Evolutionary conservation across 1,140 invertebrate genomes (phyloP).

Genomic region (Drosophila bocqueti): DNA sequence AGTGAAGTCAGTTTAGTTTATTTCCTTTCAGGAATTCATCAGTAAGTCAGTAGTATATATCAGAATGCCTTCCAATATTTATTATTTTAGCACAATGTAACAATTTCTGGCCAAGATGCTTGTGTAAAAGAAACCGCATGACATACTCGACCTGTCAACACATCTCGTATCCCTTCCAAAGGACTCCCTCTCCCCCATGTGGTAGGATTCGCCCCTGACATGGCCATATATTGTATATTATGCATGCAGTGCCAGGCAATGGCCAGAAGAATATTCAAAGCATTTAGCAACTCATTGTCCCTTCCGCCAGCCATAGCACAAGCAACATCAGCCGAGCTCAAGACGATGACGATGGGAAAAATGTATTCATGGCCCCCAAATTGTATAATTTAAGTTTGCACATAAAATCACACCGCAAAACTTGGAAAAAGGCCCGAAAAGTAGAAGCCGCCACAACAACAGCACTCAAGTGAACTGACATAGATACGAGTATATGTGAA

Average conservation of each 20-base stretch:
- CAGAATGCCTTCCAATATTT: conserved; percentile 1
- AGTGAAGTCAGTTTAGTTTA: neutral
- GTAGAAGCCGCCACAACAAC: conserved; percentile 45
- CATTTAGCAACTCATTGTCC: conserved; percentile 83
- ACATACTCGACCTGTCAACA: conserved; percentile 61
- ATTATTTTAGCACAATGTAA: neutral
- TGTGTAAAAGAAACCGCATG: conserved; percentile 48
- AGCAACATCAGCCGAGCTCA: conserved; percentile 23
- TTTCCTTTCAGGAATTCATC: neutral
- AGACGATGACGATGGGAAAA: conserved; percentile 50
- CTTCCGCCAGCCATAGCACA: conserved; percentile 50
- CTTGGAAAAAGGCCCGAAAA: conserved; percentile 51
- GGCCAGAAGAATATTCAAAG: conserved; percentile 81
- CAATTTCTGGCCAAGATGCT: conserved; percentile 42
- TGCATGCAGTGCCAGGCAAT: conserved; percentile 74
- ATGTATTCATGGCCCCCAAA: conserved; percentile 77
- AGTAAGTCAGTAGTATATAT: conserved; percentile 2
- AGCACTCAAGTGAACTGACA: conserved; percentile 59
- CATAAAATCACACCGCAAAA: conserved; percentile 82
- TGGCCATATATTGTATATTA: conserved; percentile 65
- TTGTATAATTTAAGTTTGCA: conserved; percentile 83
- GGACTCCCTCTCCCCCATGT: neutral
- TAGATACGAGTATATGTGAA: conserved; percentile 44
- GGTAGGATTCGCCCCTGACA: conserved; percentile 42
- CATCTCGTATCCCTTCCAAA: neutral